Evolutionary conservation across 2,797 vertebrate species (phyloP), one percentile per base, ranked within the genome.

Genomic region (Pitangus sulphuratus): DNA sequence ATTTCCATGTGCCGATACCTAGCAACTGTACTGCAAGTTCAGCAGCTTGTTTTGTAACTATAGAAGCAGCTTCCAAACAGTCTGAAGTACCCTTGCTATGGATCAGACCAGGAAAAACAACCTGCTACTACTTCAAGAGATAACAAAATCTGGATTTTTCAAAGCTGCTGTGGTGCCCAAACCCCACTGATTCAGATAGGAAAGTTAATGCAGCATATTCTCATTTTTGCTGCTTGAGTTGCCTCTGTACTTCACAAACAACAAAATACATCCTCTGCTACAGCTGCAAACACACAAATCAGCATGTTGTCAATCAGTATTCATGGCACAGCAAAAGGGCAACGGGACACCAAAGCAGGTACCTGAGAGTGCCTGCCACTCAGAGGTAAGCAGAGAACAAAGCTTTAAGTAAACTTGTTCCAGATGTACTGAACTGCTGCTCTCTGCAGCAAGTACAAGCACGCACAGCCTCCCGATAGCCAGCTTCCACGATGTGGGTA

Each of bases 21-120:
- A 92, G 50, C 78, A 83, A 89, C 91, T 64, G 68, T 33, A 68
- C 51, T 84, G 71, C 60, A 58, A 91, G 66, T 87, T 89, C 87
- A 85, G 71, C 77, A 87, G 80, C 35, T 94, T 89, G 35, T 69
- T 95, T 89, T 76, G 22, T 87, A 81, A 79, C 51, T 57, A 47
- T 40, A 76, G 60, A 87, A 87, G 45, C 35, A 83, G 68, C 33
- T 91, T 77, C 87, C 60, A 62, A 82, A 57, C 39, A 69, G 15
- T 31, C 45, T 57, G 39, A 87, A 78, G 42, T 21, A 81, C 15
- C 30, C 16, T n/a, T 65, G 37, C 47, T 64, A 51, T 1, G 15
- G 21, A 74, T 62, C 42, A 78, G 45, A 16, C 31, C 54, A 79
- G 64, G 22, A 80, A 80, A 93, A 47, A 7, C 40, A 48, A 28